phyloP scores from a whole-genome alignment of 2,113 vertebrate genomes.

The Eublepharis macularius region DNA sequence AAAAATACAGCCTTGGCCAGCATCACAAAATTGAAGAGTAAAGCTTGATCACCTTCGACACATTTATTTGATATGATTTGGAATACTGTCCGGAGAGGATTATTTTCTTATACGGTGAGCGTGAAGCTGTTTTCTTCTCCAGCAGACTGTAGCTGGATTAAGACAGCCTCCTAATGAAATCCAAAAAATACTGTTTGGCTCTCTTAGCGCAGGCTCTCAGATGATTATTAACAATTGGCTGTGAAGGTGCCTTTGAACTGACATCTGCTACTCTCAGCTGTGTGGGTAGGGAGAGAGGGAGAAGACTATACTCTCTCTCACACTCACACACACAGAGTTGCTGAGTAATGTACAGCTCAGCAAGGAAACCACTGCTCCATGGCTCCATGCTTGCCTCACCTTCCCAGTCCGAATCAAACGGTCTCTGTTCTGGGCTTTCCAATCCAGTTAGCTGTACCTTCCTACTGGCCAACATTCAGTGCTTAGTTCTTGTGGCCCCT shows the following conservation, averaged over 20 bases:
- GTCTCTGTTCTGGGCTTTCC: too few relatives aligned
- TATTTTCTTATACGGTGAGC: background rate
- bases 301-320: background rate
- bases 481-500: too few relatives aligned
- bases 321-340: too few relatives aligned
- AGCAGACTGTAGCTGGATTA: constrained; percentile 44
- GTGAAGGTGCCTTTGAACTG: background rate
- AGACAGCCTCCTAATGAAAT: constrained; percentile 33
- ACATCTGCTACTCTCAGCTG: background rate
- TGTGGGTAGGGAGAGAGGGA: background rate
- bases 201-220: background rate
- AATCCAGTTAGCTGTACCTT: too few relatives aligned
- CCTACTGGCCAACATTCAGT: too few relatives aligned
- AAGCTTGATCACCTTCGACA: background rate
- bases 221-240: background rate
- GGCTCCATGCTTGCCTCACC: too few relatives aligned
- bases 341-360: too few relatives aligned
- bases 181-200: background rate
- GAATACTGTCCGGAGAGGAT: constrained; percentile 1
- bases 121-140: constrained; percentile 21
- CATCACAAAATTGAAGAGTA: background rate
- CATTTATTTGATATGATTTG: background rate
- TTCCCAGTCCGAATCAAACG: too few relatives aligned
- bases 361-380: too few relatives aligned
- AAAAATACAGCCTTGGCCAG: background rate